Conservation (phyloP, 1,140 invertebrate species). For the Trinorchestia longiramus region DNA sequence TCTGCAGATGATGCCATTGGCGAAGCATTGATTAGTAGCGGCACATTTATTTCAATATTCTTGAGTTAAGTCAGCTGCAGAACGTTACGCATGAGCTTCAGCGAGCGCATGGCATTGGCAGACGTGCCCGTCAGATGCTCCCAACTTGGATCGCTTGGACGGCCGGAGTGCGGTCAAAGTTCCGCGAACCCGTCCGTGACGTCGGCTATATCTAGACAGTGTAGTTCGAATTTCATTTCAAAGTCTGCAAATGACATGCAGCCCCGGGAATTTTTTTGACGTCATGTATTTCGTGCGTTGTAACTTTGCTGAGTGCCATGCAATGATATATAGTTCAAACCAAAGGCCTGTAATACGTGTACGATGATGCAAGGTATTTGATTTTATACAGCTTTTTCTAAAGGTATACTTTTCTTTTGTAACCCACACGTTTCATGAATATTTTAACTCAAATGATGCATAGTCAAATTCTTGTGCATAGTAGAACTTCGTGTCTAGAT, state of each 20-base stretch:
- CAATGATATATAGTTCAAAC: too few species aligned
- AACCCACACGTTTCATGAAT: too few species aligned
- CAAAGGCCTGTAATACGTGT: too few species aligned
- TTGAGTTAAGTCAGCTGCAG: not conserved
- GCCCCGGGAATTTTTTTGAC: not conserved
- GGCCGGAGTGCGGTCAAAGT: too few species aligned
- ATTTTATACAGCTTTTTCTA: too few species aligned
- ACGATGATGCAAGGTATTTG: too few species aligned
- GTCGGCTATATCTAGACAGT: not conserved
- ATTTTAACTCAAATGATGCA: too few species aligned
- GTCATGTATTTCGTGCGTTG: not conserved
- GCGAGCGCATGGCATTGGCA: not conserved
- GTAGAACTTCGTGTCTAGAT: too few species aligned
- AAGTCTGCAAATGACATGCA: not conserved
- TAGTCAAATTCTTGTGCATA: too few species aligned
- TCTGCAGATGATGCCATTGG: not conserved
- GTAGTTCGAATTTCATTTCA: not conserved
- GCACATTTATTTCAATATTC: not conserved
- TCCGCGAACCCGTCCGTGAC: not conserved
- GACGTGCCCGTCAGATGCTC: not conserved
- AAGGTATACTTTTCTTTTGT: too few species aligned
- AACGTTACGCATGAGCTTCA: not conserved
- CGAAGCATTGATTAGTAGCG: not conserved
- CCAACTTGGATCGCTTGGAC: not conserved
- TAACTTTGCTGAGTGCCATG: too few species aligned